Conservation (phyloP, 1,140 invertebrate genomes). For the Hormaphis cornu region DNA sequence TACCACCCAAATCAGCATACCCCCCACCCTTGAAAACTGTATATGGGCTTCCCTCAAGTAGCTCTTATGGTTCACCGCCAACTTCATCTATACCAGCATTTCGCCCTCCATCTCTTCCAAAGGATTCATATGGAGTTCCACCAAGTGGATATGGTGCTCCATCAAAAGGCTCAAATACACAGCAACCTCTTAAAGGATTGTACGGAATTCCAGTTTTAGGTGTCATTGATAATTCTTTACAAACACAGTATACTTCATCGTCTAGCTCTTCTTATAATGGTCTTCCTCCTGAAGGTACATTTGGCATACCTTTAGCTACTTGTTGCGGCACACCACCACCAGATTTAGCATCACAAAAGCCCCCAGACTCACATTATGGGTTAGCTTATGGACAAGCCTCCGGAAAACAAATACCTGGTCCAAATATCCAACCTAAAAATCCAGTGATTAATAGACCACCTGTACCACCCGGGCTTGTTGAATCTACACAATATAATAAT, state of each 20-base stretch:
- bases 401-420: slow-evolving; percentile 38
- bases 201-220: neutral
- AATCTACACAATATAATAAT: slow-evolving; percentile 47
- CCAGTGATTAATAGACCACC: slow-evolving; percentile 59
- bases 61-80: slow-evolving; percentile 1
- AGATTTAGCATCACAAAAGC: slow-evolving; percentile 12
- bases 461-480: slow-evolving; percentile 55
- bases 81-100: neutral
- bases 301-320: slow-evolving; percentile 35
- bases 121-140: neutral
- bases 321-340: slow-evolving; percentile 37
- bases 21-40: neutral
- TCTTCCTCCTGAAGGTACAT: slow-evolving; percentile 34
- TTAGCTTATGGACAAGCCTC: slow-evolving; percentile 37
- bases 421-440: slow-evolving; percentile 45
- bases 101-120: neutral
- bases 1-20: neutral
- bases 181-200: neutral
- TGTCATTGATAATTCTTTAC: slow-evolving; percentile 5
- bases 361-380: slow-evolving; percentile 5
- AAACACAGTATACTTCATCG: neutral
- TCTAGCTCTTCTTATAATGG: slow-evolving; percentile 2
- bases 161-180: neutral
- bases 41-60: neutral
- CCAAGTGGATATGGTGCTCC: neutral